phyloP scores from a whole-genome alignment of 2,888 invertebrate genomes.

The Corbicula japonica region DNA sequence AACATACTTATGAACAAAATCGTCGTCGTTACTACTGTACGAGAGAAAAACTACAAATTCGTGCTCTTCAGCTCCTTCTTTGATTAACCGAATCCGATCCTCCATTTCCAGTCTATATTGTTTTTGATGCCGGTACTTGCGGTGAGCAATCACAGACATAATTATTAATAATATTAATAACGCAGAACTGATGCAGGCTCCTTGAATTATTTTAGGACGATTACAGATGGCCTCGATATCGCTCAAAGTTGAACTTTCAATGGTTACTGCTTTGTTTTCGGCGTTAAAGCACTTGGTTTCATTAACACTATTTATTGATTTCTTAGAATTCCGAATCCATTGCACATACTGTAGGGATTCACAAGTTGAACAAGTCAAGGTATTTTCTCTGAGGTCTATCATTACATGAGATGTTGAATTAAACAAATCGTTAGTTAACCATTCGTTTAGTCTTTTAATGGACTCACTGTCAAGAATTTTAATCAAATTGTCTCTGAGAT shows the following conservation, averaged over 20 bases:
- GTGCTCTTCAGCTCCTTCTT: background rate
- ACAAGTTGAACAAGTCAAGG: background rate
- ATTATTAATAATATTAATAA: background rate
- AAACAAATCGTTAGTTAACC: background rate
- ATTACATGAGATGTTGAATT: no score
- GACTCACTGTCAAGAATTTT: background rate
- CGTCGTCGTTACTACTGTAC: background rate
- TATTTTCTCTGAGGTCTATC: background rate
- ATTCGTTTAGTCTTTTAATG: background rate
- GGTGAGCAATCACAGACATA: background rate
- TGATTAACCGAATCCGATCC: background rate
- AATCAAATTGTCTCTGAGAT: background rate
- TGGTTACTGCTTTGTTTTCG: background rate
- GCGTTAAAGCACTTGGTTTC: background rate
- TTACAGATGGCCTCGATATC: slow-evolving; percentile 3
- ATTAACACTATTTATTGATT: background rate
- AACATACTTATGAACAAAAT: background rate
- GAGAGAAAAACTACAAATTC: slow-evolving; percentile 21
- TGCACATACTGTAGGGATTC: background rate
- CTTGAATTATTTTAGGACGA: background rate
- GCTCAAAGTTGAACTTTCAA: background rate
- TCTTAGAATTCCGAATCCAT: background rate
- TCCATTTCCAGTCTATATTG: slow-evolving; percentile 1
- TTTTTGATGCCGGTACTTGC: background rate
- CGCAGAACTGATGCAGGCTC: background rate